Conservation (phyloP, 2,113 vertebrate genomes). For the Peromyscus maniculatus region DNA sequence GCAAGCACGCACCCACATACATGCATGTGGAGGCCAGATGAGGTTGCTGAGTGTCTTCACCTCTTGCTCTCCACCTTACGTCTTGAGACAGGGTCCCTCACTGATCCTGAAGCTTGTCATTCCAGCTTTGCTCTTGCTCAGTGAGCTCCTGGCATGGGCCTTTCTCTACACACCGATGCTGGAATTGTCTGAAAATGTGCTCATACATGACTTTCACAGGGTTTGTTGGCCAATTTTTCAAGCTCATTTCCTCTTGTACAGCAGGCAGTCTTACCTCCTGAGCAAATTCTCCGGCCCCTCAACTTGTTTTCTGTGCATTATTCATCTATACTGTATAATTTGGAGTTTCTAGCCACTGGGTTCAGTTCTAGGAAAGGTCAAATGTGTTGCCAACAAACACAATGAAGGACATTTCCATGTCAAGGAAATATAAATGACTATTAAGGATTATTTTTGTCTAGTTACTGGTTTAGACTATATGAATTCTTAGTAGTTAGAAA, state of each 20-base stretch:
- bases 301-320: background rate
- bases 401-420: background rate
- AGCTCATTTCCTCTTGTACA: background rate
- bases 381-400: background rate
- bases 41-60: too few species aligned
- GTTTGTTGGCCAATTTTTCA: background rate
- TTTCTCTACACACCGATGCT: background rate
- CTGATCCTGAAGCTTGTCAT: too few species aligned
- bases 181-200: background rate
- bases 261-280: background rate
- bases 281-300: background rate
- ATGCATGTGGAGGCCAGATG: background rate
- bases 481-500: constrained; percentile 2
- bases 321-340: background rate
- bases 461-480: background rate
- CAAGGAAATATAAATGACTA: background rate
- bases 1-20: background rate
- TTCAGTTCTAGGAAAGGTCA: constrained; percentile 7
- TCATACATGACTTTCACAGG: too few species aligned
- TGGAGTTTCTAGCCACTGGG: background rate
- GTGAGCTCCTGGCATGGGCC: background rate
- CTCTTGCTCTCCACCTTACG: background rate
- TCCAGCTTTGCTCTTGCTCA: background rate
- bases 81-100: background rate
- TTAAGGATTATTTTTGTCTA: background rate